A percentile compares a stretch with the other conserved stretches of the same genome.
phyloP scores from a whole-genome alignment of 2,797 vertebrate species.

The Eospalax fontanierii region DNA sequence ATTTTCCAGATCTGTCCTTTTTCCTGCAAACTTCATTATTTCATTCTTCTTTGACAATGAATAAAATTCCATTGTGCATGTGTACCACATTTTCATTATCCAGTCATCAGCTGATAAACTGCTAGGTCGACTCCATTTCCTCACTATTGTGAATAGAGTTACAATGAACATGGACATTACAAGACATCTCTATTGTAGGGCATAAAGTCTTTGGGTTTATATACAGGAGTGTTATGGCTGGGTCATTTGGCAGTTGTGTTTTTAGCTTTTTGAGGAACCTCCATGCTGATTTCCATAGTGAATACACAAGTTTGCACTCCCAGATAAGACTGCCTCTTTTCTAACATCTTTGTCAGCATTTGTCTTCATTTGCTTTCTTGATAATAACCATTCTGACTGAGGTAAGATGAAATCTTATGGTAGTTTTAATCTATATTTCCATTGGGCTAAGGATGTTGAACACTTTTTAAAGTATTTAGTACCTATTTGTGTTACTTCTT shows the following conservation, averaged over 20 bases:
- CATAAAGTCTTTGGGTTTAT: neutral
- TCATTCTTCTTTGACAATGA: neutral
- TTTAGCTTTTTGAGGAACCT: neutral
- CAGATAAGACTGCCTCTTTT: neutral
- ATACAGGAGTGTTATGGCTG: too few relatives aligned
- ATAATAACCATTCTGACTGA: neutral
- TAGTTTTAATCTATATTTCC: neutral
- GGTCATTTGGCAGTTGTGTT: neutral
- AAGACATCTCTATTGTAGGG: too few relatives aligned
- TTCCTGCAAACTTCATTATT: neutral
- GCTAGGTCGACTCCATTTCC: neutral
- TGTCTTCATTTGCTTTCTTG: neutral
- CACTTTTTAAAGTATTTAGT: neutral
- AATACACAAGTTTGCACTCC: neutral
- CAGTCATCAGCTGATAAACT: too few relatives aligned
- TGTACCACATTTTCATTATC: neutral
- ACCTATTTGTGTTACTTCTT: neutral
- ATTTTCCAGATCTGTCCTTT: neutral
- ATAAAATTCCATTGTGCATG: neutral
- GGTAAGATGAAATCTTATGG: neutral
- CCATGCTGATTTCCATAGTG: neutral
- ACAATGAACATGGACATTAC: neutral
- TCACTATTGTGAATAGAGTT: neutral
- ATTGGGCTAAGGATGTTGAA: neutral
- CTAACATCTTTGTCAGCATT: neutral